phyloP scores from a whole-genome alignment of 2,113 vertebrate species.

The Notarius quadriscutis region DNA sequence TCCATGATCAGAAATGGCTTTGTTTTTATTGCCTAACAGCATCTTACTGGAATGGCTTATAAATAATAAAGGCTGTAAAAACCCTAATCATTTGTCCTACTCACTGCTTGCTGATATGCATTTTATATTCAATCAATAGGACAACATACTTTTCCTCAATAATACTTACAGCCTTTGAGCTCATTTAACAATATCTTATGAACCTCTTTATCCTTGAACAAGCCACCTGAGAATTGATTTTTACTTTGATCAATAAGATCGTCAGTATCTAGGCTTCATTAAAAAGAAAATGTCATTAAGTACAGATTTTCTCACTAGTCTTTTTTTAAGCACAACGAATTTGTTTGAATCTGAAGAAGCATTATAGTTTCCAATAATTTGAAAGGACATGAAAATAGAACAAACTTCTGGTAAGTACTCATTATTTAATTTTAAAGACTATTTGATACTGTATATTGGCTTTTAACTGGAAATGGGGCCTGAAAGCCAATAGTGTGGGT shows the following conservation, averaged over 20 bases:
- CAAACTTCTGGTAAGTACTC: conserved; percentile 53
- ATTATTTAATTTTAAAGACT: conserved; percentile 46
- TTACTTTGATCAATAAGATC: conserved; percentile 23
- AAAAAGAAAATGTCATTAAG: background rate
- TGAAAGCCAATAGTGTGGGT: conserved; percentile 51
- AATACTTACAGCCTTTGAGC: conserved; percentile 38
- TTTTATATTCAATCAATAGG: conserved; percentile 51
- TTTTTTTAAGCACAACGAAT: background rate
- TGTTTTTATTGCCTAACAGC: conserved; percentile 35
- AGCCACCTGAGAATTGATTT: conserved; percentile 43
- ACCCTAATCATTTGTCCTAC: conserved; percentile 41
- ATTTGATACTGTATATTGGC: conserved; percentile 54
- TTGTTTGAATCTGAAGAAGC: background rate
- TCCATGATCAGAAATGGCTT: background rate
- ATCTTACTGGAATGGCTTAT: conserved; percentile 53
- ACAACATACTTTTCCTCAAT: conserved; percentile 32
- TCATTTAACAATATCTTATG: conserved; percentile 40
- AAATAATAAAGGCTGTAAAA: conserved; percentile 51
- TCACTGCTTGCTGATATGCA: conserved; percentile 47
- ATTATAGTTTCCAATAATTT: conserved; percentile 26
- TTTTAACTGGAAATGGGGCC: conserved; percentile 48
- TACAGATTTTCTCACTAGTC: background rate
- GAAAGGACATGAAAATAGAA: conserved; percentile 44
- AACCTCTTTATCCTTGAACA: conserved; percentile 38
- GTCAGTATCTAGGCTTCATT: conserved; percentile 8